These are phyloP conservation scores for Nineta flava DNA, from an alignment of 2,888 invertebrate genomes.

Conservation along the genomic window DNA sequence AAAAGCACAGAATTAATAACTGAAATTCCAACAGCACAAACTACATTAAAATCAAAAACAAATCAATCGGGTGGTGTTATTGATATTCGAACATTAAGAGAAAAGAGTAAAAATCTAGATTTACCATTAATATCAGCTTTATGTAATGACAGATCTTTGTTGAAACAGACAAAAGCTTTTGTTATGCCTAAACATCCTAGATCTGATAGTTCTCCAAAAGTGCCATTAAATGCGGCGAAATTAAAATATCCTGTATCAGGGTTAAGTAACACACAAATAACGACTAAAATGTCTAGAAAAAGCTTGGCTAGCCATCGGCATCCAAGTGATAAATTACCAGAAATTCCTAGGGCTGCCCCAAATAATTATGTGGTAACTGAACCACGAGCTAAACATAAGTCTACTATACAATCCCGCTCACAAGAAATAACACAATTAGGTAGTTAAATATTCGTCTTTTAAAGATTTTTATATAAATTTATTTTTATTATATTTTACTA, in stretches of 20 bases:
- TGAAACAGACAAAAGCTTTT: constrained; percentile 78
- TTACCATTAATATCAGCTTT: constrained; percentile 83
- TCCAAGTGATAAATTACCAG: constrained; percentile 62
- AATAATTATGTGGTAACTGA: constrained; percentile 48
- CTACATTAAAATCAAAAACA: constrained; percentile 6
- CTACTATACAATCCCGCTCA: constrained; percentile 3
- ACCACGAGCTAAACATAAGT: constrained; percentile 22
- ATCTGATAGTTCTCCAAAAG: constrained; percentile 19
- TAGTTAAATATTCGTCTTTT: background rate
- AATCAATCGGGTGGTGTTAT: constrained; percentile 22
- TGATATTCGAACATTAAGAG: constrained; percentile 70
- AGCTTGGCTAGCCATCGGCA: constrained; percentile 46
- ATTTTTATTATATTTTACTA: constrained; percentile 1
- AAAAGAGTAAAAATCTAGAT: constrained; percentile 79
- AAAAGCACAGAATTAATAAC: constrained; percentile 6
- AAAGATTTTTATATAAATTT: constrained; percentile 1
- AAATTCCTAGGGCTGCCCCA: constrained; percentile 47
- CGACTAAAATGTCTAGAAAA: constrained; percentile 39
- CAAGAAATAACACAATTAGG: constrained; percentile 4
- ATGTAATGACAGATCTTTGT: constrained; percentile 79
- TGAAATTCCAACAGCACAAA: background rate
- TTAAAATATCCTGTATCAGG: constrained; percentile 52
- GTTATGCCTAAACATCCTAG: constrained; percentile 55
- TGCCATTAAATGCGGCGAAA: constrained; percentile 32
- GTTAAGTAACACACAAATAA: constrained; percentile 38